Evolutionary conservation across 2,113 vertebrate species (phyloP).

Genomic region (Barbus barbus): DNA sequence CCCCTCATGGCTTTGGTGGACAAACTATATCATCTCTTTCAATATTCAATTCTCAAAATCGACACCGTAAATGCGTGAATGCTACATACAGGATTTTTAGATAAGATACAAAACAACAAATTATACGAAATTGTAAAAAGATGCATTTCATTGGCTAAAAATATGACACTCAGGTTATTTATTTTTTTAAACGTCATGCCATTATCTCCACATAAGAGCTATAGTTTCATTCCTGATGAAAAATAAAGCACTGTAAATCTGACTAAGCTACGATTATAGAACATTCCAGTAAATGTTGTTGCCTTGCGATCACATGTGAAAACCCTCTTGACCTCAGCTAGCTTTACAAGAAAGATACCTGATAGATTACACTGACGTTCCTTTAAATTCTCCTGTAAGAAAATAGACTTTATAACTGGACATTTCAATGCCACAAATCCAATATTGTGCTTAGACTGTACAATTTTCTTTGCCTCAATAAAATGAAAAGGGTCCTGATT

Average conservation of each 20-base stretch:
- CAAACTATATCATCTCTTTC: background rate
- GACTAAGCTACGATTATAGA: slow-evolving; percentile 28
- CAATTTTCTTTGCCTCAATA: slow-evolving; percentile 55
- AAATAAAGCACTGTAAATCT: slow-evolving; percentile 44
- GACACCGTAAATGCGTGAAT: slow-evolving; percentile 22
- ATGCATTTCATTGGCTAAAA: slow-evolving; percentile 40
- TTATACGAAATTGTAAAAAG: slow-evolving; percentile 48
- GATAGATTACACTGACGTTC: background rate
- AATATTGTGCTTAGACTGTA: slow-evolving; percentile 56
- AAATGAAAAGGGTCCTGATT: slow-evolving; percentile 56
- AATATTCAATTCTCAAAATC: background rate
- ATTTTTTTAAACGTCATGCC: slow-evolving; percentile 70
- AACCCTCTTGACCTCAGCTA: slow-evolving; percentile 10
- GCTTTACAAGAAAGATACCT: slow-evolving; percentile 30
- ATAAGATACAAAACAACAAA: slow-evolving; percentile 49
- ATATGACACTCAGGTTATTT: slow-evolving; percentile 39
- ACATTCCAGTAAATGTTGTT: slow-evolving; percentile 15
- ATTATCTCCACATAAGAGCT: slow-evolving; percentile 60
- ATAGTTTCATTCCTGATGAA: slow-evolving; percentile 49
- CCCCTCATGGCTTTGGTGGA: slow-evolving; percentile 27
- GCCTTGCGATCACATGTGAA: background rate
- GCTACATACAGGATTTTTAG: slow-evolving; percentile 41
- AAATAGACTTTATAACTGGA: slow-evolving; percentile 7
- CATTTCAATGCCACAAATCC: slow-evolving; percentile 48
- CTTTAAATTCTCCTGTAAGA: slow-evolving; percentile 12